A percentile compares a stretch with the other conserved stretches of the same genome.
These are phyloP conservation scores for Actinemys pallida DNA, from an alignment of 2,113 vertebrate genomes.

Conservation along the genomic window DNA sequence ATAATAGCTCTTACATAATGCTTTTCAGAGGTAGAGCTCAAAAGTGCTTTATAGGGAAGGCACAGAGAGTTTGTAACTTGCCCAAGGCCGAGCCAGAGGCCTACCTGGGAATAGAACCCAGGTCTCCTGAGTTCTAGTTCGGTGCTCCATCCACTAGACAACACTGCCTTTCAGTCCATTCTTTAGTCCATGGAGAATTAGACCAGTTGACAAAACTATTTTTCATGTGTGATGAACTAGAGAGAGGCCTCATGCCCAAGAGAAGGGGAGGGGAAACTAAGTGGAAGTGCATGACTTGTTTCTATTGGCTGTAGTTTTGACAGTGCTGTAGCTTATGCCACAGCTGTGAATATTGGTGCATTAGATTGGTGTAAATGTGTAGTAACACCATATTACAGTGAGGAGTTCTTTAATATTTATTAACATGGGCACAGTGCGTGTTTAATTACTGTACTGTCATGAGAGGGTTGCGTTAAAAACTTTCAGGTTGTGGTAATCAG, in stretches of 20 bases:
- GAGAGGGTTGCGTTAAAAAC: slow-evolving; percentile 17
- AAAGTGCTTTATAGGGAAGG: too few relatives aligned
- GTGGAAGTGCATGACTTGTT: not conserved
- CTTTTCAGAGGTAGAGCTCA: too few relatives aligned
- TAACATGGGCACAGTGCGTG: not conserved
- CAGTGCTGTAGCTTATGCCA: not conserved
- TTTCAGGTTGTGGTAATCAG: not conserved
- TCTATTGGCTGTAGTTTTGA: not conserved
- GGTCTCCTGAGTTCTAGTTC: too few relatives aligned
- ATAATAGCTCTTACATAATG: not conserved
- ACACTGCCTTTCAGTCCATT: not conserved
- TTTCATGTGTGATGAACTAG: not conserved
- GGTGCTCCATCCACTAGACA: too few relatives aligned
- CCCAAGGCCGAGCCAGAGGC: too few relatives aligned
- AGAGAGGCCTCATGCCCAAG: not conserved
- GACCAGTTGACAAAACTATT: not conserved
- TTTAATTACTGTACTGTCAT: not conserved
- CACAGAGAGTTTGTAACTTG: too few relatives aligned
- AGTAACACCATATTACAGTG: not conserved
- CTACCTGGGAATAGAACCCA: too few relatives aligned
- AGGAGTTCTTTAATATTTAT: slow-evolving; percentile 4
- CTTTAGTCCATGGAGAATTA: not conserved
- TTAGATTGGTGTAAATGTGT: not conserved
- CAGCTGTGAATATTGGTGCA: slow-evolving; percentile 36
- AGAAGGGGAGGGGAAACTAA: not conserved